Conservation (phyloP, 2,113 vertebrate genomes). For the Zapornia atra region DNA sequence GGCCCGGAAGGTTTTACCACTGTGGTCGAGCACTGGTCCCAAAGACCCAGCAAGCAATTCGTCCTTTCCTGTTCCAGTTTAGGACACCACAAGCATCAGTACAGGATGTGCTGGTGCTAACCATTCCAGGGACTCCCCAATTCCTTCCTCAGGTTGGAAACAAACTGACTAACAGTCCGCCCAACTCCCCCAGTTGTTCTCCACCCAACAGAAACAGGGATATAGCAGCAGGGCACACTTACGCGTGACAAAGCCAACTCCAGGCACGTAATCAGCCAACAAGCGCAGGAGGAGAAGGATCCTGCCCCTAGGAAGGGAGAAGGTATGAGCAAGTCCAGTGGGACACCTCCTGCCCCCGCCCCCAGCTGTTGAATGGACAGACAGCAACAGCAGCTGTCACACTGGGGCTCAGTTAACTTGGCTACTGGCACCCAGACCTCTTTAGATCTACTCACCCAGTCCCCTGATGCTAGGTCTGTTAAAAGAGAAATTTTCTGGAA, state of each 20-base stretch:
- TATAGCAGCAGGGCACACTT: constrained; percentile 58
- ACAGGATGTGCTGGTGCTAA: not conserved
- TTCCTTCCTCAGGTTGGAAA: not conserved
- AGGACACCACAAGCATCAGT: not conserved
- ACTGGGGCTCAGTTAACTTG: not conserved
- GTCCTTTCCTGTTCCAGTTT: not conserved
- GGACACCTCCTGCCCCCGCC: not conserved
- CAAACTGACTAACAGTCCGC: rapidly evolving
- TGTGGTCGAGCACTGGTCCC: not conserved
- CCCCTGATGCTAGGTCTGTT: not conserved
- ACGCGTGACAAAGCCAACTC: constrained; percentile 89
- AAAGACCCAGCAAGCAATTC: not conserved
- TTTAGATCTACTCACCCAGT: not conserved
- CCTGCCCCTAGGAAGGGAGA: constrained; percentile 79
- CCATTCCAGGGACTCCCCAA: not conserved
- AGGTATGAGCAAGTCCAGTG: not conserved
- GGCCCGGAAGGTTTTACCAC: not conserved
- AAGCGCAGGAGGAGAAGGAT: constrained; percentile 90
- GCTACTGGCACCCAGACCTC: not conserved
- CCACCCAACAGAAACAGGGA: not conserved
- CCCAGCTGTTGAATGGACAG: not conserved
- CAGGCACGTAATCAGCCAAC: constrained; percentile 89
- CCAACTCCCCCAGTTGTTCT: not conserved
- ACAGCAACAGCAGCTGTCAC: not conserved
- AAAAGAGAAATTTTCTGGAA: constrained; percentile 1